These are phyloP conservation scores for Saccopteryx bilineata DNA, from an alignment of 2,113 vertebrate species.

Conservation along the genomic window DNA sequence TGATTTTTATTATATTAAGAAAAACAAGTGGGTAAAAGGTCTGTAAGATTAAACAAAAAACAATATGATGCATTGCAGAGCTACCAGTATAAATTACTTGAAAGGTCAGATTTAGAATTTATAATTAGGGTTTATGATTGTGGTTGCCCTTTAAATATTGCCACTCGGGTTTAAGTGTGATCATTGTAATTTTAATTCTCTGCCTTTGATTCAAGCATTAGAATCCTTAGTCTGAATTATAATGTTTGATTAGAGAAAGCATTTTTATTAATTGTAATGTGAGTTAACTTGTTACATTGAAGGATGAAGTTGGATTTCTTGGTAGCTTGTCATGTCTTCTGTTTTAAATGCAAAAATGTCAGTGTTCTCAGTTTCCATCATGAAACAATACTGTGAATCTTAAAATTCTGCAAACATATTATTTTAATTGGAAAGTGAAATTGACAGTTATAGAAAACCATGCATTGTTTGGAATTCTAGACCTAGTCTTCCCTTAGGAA, in stretches of 20 bases:
- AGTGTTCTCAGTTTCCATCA: not conserved
- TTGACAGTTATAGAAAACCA: not conserved
- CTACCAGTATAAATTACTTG: not conserved
- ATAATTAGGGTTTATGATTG: not conserved
- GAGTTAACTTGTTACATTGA: not conserved
- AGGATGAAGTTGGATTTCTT: not conserved
- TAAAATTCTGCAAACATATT: not conserved
- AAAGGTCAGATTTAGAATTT: conserved; percentile 22
- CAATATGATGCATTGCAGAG: not conserved
- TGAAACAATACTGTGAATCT: not conserved
- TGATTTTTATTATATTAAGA: conserved; percentile 65
- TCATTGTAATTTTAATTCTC: not conserved
- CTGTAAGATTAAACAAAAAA: conserved; percentile 7
- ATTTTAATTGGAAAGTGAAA: not conserved
- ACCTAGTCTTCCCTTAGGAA: not conserved
- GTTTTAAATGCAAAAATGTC: not conserved
- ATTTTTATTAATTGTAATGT: conserved; percentile 15
- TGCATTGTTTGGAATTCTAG: not conserved
- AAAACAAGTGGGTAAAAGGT: conserved; percentile 49
- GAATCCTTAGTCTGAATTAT: not conserved
- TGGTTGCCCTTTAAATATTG: not conserved
- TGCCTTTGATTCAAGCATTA: not conserved
- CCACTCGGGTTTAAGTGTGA: not conserved
- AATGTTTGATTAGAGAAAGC: not conserved
- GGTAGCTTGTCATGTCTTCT: not conserved